phyloP scores from a whole-genome alignment of 2,888 invertebrate species.

The Hybos culiciformis region DNA sequence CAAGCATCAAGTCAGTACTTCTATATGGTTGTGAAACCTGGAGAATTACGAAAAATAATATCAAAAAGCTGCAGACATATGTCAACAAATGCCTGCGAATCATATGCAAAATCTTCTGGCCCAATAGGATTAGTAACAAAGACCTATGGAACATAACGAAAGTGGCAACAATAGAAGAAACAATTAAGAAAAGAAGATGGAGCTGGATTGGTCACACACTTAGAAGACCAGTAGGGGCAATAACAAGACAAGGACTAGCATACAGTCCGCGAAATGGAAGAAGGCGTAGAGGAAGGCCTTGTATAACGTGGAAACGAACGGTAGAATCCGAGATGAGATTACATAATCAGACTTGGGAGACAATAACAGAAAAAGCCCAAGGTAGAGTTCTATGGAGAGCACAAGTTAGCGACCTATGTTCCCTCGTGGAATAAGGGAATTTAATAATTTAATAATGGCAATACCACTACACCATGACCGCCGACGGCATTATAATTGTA shows the following conservation, averaged over 20 bases:
- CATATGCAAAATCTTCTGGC: background rate
- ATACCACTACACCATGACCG: too few species aligned
- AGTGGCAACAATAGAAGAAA: background rate
- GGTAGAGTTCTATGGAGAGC: background rate
- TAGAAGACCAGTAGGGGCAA: background rate
- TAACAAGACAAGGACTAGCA: background rate
- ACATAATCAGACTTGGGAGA: background rate
- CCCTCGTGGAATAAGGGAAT: background rate
- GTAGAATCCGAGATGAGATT: background rate
- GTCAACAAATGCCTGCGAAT: background rate
- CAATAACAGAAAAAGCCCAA: background rate
- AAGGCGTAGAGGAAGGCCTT: background rate
- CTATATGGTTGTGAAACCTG: background rate
- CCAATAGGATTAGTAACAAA: background rate
- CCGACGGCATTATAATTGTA: too few species aligned
- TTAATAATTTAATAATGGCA: too few species aligned
- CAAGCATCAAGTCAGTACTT: background rate
- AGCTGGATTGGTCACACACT: background rate
- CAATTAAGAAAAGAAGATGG: background rate
- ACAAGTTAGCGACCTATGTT: background rate
- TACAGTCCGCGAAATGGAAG: background rate
- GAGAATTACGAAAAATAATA: background rate
- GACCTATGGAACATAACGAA: background rate
- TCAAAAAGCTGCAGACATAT: background rate
- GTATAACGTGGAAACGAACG: background rate